Percentiles rank a stretch among this genome's conserved stretches.
phyloP scores from a whole-genome alignment of 2,113 vertebrate genomes.

The Rhombomys opimus region DNA sequence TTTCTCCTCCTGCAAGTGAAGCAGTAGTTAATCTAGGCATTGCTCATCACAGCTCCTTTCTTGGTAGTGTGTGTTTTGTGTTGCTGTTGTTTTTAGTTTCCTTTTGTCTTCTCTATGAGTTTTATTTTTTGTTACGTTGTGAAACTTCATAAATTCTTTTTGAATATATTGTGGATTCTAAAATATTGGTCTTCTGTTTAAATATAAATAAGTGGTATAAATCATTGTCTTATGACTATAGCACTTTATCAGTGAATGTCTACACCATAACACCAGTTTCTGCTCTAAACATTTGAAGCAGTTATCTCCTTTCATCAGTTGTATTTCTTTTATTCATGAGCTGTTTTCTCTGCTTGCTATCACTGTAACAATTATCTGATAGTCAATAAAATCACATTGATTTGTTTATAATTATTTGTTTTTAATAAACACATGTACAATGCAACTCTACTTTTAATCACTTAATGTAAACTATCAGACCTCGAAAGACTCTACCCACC shows the following conservation, averaged over 20 bases:
- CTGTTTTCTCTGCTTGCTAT: neutral
- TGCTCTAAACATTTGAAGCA: neutral
- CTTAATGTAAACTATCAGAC: neutral
- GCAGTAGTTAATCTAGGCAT: no score
- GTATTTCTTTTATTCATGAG: neutral
- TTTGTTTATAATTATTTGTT: neutral
- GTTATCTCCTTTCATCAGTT: neutral
- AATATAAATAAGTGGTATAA: neutral
- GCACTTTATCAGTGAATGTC: neutral
- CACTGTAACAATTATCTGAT: neutral
- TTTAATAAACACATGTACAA: neutral
- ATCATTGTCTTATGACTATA: neutral
- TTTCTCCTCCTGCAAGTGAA: neutral
- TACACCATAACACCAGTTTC: neutral
- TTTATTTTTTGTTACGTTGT: constrained; percentile 27
- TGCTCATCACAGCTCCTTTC: neutral
- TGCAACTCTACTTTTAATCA: neutral
- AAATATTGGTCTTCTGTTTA: neutral
- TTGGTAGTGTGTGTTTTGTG: neutral
- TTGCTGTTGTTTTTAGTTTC: neutral
- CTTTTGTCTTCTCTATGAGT: neutral
- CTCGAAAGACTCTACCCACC: no score
- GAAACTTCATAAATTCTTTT: neutral
- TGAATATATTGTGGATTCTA: neutral
- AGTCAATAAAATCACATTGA: neutral